phyloP scores from a whole-genome alignment of 2,113 vertebrate species.

The Rhinoderma darwinii region DNA sequence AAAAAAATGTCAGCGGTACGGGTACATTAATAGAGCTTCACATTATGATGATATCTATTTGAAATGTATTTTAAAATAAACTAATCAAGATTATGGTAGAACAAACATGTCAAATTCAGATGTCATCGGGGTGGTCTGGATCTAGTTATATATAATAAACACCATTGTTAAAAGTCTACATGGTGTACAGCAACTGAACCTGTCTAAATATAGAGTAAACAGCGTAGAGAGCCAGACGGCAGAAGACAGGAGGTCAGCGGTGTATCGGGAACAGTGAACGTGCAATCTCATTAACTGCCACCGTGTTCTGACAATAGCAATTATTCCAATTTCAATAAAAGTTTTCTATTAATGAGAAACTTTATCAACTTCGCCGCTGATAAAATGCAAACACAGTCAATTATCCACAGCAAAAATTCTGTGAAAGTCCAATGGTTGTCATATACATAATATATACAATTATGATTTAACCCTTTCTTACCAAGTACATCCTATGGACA shows the following conservation, averaged over 20 bases:
- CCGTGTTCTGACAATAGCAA: conserved; percentile 40
- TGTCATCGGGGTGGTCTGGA: neutral
- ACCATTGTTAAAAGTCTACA: neutral
- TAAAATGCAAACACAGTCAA: conserved; percentile 26
- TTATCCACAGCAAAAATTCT: neutral
- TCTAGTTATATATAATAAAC: neutral
- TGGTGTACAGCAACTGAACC: neutral
- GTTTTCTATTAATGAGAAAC: conserved; percentile 46
- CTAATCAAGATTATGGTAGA: neutral
- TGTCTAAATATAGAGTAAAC: neutral
- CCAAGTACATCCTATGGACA: neutral
- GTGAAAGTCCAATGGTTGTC: neutral
- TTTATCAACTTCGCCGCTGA: conserved; percentile 3
- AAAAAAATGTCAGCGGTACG: neutral
- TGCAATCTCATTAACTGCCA: conserved; percentile 48
- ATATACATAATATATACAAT: neutral
- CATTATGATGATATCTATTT: neutral
- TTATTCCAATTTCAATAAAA: conserved; percentile 50
- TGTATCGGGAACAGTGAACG: conserved; percentile 27
- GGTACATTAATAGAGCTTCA: neutral
- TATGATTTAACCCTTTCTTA: neutral
- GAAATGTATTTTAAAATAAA: neutral
- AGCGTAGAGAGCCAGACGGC: neutral
- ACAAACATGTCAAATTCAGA: neutral
- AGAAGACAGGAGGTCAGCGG: conserved; percentile 16